Evolutionary conservation across 2,113 vertebrate species (phyloP), one percentile per base, ranked within the genome.

Genomic region (Pholis gunnellus): DNA sequence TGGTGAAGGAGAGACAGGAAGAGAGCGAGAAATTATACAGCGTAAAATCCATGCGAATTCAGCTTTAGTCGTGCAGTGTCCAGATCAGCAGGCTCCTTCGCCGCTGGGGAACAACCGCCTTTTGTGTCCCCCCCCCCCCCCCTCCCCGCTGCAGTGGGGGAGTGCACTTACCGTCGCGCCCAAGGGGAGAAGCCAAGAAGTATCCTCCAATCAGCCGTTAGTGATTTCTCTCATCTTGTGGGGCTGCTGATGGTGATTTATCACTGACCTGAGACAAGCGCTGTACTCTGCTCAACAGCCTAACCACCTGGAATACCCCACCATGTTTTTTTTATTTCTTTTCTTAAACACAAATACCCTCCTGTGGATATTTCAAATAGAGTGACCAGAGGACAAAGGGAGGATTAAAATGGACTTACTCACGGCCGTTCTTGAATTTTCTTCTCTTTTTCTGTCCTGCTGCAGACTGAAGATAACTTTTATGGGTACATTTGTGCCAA

Each of bases 181-280:
- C 73, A 56, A 71, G 71, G 93, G 88, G 83, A 87, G 86, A 91
- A 88, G 90, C 88, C 84, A 73, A 88, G 91, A 90, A 89, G 89
- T 89, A 81, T 91, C 92, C 83, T 93, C 91, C 93, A 93, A 94
- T 93, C 92, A 92, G 91, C 78, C 79, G 61, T 84, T 76, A 85
- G 87, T 88, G 85, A 88, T 89, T 90, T 54, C 68, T 78, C 86
- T 87, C 85, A 72, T 91, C 80, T 83, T 69, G 86, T 57, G 87
- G 83, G 85, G 87, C 89, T 89, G 86, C 91, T 86, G 86, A 71
- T 34, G 84, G 83, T 79, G 91, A 93, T 91, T 91, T 87, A 91
- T 92, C 89, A 81, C 87, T 89, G 88, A 89, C 89, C 89, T 70
- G 88, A 93, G 88, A 90, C 81, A 59, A 29, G 54, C 59, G 14